Percentiles rank a stretch among this genome's conserved stretches.
phyloP scores from a whole-genome alignment of 2,888 invertebrate genomes.

The Sesia apiformis region DNA sequence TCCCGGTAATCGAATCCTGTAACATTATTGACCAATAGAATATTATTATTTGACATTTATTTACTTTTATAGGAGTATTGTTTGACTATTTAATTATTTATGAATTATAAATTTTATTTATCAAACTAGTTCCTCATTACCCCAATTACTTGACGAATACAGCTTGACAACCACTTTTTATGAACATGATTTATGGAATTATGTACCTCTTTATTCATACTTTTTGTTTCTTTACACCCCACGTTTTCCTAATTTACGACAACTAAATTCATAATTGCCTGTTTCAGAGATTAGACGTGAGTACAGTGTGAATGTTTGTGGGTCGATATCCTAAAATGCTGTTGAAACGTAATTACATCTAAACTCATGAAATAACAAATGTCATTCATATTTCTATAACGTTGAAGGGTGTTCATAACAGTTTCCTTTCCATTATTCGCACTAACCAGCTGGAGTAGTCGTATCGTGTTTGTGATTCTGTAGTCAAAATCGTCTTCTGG shows the following conservation, averaged over 20 bases:
- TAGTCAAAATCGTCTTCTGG: neutral
- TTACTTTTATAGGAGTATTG: no score
- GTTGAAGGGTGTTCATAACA: slow-evolving; percentile 63
- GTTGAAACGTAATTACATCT: neutral
- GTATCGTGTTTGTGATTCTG: neutral
- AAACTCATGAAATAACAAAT: neutral
- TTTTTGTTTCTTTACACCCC: no score
- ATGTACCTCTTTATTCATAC: no score
- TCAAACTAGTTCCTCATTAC: no score
- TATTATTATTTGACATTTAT: no score
- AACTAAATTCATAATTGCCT: slow-evolving; percentile 59
- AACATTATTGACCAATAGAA: no score
- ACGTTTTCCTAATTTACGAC: slow-evolving; percentile 9
- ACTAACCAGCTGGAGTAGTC: neutral
- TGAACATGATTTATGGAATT: no score
- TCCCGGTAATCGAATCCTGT: no score
- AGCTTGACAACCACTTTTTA: no score
- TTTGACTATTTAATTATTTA: no score
- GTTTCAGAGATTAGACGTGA: slow-evolving; percentile 74
- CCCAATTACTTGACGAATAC: no score
- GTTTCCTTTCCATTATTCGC: slow-evolving; percentile 32
- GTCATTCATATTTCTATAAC: slow-evolving; percentile 18
- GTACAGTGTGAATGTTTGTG: slow-evolving; percentile 62
- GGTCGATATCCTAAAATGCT: slow-evolving; percentile 42
- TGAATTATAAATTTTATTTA: no score